Evolutionary conservation across 2,888 invertebrate genomes (phyloP).

Genomic region (Xestia c-nigrum): DNA sequence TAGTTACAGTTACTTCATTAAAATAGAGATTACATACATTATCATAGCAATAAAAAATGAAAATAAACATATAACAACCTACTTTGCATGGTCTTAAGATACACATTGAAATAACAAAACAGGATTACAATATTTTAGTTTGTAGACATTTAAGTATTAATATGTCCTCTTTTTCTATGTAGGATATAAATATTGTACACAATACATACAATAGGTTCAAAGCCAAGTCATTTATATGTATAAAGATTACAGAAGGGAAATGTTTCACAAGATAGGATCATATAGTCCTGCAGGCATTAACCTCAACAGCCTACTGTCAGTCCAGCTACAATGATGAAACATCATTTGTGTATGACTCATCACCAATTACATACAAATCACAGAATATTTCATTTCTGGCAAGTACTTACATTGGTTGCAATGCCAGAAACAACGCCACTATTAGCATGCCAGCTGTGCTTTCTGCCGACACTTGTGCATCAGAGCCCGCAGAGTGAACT

Average conservation of each 20-base stretch:
- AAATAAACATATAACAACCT: slow-evolving; percentile 25
- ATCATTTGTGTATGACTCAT: slow-evolving; percentile 56
- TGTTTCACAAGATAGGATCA: slow-evolving; percentile 23
- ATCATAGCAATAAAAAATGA: slow-evolving; percentile 14
- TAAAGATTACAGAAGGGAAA: slow-evolving; percentile 19
- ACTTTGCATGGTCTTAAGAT: slow-evolving; percentile 13
- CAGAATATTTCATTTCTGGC: slow-evolving; percentile 61
- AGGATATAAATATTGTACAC: slow-evolving; percentile 13
- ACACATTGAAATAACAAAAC: slow-evolving; percentile 19
- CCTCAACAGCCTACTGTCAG: slow-evolving; percentile 12
- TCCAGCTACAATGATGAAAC: slow-evolving; percentile 35
- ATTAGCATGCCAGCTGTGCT: slow-evolving; percentile 95
- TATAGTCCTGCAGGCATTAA: slow-evolving; percentile 29
- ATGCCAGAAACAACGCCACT: slow-evolving; percentile 67
- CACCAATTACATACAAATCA: slow-evolving; percentile 61
- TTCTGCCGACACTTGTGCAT: slow-evolving; percentile 99
- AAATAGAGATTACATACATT: slow-evolving; percentile 29
- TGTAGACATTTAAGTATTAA: not conserved
- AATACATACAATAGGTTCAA: slow-evolving; percentile 13
- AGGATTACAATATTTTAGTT: not conserved
- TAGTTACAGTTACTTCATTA: slow-evolving; percentile 30
- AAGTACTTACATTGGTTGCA: slow-evolving; percentile 55
- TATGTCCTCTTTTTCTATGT: slow-evolving; percentile 1
- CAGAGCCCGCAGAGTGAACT: slow-evolving; percentile 98
- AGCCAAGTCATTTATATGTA: slow-evolving; percentile 30